Conservation (phyloP, 2,113 vertebrate species). For the Danionella cerebrum region DNA sequence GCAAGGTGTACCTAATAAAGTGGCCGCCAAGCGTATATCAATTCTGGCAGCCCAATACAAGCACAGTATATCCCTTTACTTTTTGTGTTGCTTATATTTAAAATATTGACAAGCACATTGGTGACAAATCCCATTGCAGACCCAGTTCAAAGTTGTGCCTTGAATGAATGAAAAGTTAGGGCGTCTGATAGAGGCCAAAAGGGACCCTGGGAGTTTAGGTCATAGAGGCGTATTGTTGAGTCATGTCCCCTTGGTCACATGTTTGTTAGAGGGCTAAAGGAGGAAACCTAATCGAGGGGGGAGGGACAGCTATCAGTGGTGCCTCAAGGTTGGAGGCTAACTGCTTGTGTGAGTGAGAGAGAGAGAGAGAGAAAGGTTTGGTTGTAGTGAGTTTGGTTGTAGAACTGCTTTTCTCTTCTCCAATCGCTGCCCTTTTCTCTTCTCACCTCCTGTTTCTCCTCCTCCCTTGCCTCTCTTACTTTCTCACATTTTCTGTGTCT, state of each 20-base stretch:
- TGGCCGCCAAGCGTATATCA: no score
- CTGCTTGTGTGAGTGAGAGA: conserved; percentile 17
- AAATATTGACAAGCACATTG: no score
- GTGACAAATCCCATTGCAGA: no score
- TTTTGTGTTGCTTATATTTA: no score
- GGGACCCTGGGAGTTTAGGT: neutral
- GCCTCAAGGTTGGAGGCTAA: conserved; percentile 16
- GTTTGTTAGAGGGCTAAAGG: conserved; percentile 36
- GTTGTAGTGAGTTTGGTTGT: conserved; percentile 1
- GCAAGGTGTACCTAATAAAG: no score
- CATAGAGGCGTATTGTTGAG: conserved; percentile 25
- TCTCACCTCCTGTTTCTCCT: conserved; percentile 13
- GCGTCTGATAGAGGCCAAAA: no score
- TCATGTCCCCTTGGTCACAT: conserved; percentile 42
- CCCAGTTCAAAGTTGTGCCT: no score
- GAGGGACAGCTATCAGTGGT: conserved; percentile 16
- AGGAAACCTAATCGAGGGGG: conserved; percentile 32
- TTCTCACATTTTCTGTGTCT: conserved; percentile 20
- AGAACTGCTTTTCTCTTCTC: conserved; percentile 11
- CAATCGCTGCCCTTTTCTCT: conserved; percentile 29
- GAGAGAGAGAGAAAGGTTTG: conserved; percentile 3
- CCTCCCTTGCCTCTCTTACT: neutral
- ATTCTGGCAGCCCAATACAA: no score
- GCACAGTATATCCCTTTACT: no score
- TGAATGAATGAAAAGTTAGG: no score